A percentile compares a stretch with the other conserved stretches of the same genome.
Conservation (phyloP, 2,797 vertebrate genomes). For the Chiloscyllium punctatum region DNA sequence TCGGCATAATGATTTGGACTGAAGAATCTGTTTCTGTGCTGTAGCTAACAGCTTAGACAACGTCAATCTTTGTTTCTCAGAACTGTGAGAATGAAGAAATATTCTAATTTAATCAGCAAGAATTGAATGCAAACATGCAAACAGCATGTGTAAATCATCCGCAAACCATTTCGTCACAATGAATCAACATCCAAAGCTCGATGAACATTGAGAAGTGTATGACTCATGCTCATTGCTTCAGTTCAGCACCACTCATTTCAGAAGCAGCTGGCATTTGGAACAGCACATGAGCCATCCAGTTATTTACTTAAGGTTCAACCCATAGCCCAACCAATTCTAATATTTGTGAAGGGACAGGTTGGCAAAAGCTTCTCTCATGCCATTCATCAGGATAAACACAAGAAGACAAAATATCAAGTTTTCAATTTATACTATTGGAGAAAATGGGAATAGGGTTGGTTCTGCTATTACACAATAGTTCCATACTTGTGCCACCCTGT, state of each 20-base stretch:
- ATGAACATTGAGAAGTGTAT: neutral
- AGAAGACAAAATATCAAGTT: no score
- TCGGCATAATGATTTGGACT: no score
- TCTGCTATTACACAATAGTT: no score
- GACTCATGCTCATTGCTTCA: neutral
- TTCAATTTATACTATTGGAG: no score
- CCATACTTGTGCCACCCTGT: no score
- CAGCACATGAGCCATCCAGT: neutral
- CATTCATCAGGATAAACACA: no score
- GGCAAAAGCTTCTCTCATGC: no score
- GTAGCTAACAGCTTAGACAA: neutral
- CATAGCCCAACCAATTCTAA: neutral
- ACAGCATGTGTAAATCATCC: neutral
- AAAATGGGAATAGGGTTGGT: no score
- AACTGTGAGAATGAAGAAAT: neutral
- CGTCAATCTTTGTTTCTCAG: neutral
- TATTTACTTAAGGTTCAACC: neutral
- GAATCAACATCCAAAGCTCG: neutral
- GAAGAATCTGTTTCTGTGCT: no score
- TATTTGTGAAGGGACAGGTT: no score
- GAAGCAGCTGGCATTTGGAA: neutral
- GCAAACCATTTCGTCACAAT: neutral
- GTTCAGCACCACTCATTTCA: neutral
- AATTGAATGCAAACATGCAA: neutral
- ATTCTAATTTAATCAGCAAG: neutral